Conservation (phyloP, 1,140 invertebrate genomes). For the Cephus cinctus region DNA sequence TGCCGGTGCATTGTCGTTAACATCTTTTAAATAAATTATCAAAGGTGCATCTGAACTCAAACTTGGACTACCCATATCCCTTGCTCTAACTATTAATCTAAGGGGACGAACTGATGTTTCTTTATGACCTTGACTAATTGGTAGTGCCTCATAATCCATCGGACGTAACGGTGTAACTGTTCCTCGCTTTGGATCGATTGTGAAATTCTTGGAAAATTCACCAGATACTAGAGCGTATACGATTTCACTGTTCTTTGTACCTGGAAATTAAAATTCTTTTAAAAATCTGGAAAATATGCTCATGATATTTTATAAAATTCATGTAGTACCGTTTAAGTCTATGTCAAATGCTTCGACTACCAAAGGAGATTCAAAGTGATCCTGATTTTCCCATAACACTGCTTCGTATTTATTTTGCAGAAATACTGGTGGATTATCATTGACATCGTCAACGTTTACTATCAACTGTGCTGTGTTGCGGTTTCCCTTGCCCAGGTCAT, state of each 20-base stretch:
- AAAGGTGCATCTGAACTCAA: constrained; percentile 74
- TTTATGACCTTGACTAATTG: constrained; percentile 59
- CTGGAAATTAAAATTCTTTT: constrained; percentile 45
- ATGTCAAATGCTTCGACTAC: constrained; percentile 79
- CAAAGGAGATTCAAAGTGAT: constrained; percentile 74
- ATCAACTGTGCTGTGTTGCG: constrained; percentile 84
- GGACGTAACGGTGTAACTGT: constrained; percentile 66
- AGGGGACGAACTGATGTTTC: constrained; percentile 63
- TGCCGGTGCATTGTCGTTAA: constrained; percentile 82
- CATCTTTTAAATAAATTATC: constrained; percentile 80
- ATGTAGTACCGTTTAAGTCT: constrained; percentile 75
- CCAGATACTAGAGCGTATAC: constrained; percentile 78
- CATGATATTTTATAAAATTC: background rate
- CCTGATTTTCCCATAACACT: constrained; percentile 77
- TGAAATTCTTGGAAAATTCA: constrained; percentile 76
- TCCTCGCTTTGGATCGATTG: constrained; percentile 73
- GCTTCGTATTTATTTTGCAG: constrained; percentile 81
- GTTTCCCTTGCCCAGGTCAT: constrained; percentile 83
- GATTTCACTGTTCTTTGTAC: constrained; percentile 82
- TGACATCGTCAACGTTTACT: constrained; percentile 84
- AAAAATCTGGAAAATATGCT: too few species aligned
- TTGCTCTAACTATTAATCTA: constrained; percentile 74
- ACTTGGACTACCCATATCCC: constrained; percentile 76
- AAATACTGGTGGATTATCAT: constrained; percentile 84
- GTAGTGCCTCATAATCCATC: constrained; percentile 78